Conservation (phyloP, 92 coral and sea anemone genomes). For the Montipora capitata region DNA sequence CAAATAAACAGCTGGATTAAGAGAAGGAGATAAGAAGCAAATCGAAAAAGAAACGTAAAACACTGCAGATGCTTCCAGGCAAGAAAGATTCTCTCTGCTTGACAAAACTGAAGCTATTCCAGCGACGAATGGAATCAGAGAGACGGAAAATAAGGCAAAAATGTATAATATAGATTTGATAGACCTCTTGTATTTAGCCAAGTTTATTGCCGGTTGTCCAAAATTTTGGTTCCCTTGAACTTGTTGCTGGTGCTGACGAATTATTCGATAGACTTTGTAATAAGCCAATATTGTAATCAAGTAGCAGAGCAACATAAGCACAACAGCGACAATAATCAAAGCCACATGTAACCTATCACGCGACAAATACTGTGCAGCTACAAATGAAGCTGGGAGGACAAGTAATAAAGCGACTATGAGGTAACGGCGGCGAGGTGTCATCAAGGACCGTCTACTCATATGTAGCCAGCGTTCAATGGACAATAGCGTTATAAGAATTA, state of each 20-base stretch:
- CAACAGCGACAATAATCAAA: neutral
- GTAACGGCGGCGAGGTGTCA: neutral
- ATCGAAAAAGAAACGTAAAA: neutral
- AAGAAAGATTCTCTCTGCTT: too few relatives aligned
- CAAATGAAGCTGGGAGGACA: neutral
- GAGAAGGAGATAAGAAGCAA: neutral
- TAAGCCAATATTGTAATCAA: neutral
- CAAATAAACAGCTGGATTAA: neutral
- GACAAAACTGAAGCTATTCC: too few relatives aligned
- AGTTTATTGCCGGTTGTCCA: neutral
- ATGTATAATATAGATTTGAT: neutral
- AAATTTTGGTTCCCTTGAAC: conserved; percentile 1
- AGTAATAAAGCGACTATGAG: neutral
- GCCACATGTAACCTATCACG: neutral
- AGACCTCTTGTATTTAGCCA: neutral
- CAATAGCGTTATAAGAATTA: neutral
- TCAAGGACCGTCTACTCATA: neutral
- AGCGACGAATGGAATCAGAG: neutral
- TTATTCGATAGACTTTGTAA: neutral
- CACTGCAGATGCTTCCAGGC: too few relatives aligned
- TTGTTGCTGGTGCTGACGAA: conserved; percentile 12
- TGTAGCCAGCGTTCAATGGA: conserved; percentile 11
- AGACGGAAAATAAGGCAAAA: neutral
- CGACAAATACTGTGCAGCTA: too few relatives aligned
- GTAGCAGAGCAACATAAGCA: neutral